Evolutionary conservation across 2,888 invertebrate genomes (phyloP).

Genomic region (Pyrrhosoma nymphula): DNA sequence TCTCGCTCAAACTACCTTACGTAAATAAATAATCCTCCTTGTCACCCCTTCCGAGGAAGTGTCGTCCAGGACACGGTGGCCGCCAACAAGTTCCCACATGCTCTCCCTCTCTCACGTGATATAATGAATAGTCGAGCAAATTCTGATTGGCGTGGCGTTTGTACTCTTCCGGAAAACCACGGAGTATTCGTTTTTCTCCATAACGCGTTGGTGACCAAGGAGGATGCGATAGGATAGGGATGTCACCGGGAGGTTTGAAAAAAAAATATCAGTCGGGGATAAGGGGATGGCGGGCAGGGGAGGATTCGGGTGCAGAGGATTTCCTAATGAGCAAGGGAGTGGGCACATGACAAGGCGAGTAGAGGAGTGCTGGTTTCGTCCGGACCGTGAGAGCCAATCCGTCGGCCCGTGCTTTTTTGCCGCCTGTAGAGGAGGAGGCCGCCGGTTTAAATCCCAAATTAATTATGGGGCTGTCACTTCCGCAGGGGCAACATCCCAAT

Average conservation of each 20-base stretch:
- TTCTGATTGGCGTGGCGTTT: constrained; percentile 8
- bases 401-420: background rate
- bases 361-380: background rate
- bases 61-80: background rate
- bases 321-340: background rate
- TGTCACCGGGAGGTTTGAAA: background rate
- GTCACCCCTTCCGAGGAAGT: background rate
- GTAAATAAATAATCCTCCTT: constrained; percentile 1
- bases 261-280: background rate
- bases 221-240: background rate
- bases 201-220: background rate
- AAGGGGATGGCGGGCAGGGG: background rate
- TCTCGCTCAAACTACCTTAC: too few species aligned
- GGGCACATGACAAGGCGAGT: background rate
- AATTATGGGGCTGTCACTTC: constrained; percentile 60
- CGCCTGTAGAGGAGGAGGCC: background rate
- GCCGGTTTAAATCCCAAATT: constrained; percentile 64
- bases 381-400: constrained; percentile 40
- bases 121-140: background rate
- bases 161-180: background rate
- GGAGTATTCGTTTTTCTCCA: background rate
- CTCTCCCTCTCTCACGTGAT: background rate
- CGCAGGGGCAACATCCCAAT: constrained; percentile 40
- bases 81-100: background rate
- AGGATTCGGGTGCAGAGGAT: background rate